Conservation (phyloP, 2,113 vertebrate species). For the Sylvia atricapilla region DNA sequence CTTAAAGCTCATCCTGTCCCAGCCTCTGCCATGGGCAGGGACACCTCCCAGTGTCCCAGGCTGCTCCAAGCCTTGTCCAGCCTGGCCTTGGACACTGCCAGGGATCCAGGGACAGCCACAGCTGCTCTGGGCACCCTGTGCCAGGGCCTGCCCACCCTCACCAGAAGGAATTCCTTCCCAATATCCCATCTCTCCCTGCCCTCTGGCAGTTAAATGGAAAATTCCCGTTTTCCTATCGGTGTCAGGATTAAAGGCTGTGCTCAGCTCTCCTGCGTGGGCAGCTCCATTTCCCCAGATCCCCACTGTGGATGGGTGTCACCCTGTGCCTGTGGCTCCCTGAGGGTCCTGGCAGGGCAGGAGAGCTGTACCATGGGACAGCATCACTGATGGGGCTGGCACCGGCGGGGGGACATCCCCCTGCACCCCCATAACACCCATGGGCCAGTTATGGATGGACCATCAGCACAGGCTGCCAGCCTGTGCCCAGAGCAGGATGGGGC, state of each 20-base stretch:
- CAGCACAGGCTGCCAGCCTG: neutral
- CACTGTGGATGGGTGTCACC: accelerated
- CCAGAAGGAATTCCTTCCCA: neutral
- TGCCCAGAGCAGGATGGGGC: neutral
- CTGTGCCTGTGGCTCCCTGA: too few relatives aligned
- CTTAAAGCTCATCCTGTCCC: neutral
- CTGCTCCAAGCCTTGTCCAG: accelerated
- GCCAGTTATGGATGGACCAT: accelerated
- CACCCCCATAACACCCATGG: accelerated
- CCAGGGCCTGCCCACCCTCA: neutral
- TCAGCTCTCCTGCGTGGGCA: accelerated
- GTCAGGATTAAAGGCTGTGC: neutral
- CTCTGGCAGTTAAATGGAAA: neutral
- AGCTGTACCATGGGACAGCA: neutral
- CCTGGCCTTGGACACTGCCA: neutral
- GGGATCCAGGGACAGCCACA: neutral
- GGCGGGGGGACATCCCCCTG: accelerated
- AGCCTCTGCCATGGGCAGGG: neutral
- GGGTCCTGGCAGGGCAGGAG: neutral
- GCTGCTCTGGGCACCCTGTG: neutral
- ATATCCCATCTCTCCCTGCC: neutral
- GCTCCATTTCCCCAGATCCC: neutral
- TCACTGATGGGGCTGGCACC: neutral
- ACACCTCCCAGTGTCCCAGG: neutral
- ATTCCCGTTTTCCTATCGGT: neutral